A percentile compares a stretch with the other conserved stretches of the same genome.
phyloP scores from a whole-genome alignment of 2,888 invertebrate genomes.

The Kuschelorhynchus macadamiae region DNA sequence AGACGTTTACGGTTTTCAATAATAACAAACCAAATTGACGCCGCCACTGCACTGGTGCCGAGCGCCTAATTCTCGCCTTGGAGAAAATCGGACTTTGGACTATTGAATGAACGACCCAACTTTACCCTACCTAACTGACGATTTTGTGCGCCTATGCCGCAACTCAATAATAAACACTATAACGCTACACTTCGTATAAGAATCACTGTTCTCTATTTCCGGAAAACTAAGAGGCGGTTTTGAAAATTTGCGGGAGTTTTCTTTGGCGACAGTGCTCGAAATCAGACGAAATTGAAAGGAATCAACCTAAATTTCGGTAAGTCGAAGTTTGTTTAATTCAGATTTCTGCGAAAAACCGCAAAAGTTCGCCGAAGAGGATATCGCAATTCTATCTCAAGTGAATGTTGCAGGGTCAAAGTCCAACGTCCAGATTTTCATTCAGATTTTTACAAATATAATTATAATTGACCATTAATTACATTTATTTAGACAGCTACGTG shows the following conservation, averaged over 20 bases:
- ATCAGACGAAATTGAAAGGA: neutral
- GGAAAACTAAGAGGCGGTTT: neutral
- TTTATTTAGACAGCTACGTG: too few species aligned
- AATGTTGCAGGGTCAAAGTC: conserved; percentile 10
- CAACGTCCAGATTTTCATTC: conserved; percentile 9
- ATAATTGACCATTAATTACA: conserved; percentile 6
- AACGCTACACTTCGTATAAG: conserved; percentile 19
- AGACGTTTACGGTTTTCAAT: neutral
- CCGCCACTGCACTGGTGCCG: conserved; percentile 23
- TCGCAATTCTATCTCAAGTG: neutral
- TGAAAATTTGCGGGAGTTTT: conserved; percentile 12
- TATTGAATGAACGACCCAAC: conserved; percentile 39
- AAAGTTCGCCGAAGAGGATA: conserved; percentile 1
- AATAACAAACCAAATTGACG: neutral
- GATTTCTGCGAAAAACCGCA: conserved; percentile 4
- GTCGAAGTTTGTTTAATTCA: neutral
- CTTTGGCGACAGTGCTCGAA: conserved; percentile 4
- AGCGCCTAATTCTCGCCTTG: conserved; percentile 36
- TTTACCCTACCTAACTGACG: conserved; percentile 34
- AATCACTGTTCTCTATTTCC: conserved; percentile 6
- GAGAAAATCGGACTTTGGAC: conserved; percentile 50
- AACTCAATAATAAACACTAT: conserved; percentile 43
- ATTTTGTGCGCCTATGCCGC: conserved; percentile 37
- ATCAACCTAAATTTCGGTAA: conserved; percentile 14
- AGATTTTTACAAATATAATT: neutral